A percentile compares a stretch with the other conserved stretches of the same genome.
phyloP scores from a whole-genome alignment of 1,140 invertebrate species.

The Leptinotarsa texana region DNA sequence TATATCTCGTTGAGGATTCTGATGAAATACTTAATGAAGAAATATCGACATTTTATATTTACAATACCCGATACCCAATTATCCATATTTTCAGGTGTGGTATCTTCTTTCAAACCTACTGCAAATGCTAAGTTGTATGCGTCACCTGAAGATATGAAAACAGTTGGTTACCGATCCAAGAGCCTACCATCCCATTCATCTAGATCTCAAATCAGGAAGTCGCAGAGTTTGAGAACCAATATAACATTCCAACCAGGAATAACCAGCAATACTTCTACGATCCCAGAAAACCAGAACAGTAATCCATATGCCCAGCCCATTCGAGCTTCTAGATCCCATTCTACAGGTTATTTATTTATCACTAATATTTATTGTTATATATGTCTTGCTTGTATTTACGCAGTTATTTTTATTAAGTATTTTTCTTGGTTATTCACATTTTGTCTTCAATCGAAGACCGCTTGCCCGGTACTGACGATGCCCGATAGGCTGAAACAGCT shows the following conservation, averaged over 20 bases:
- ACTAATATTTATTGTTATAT: background rate
- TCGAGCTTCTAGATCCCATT: slow-evolving; percentile 59
- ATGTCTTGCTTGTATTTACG: too few species aligned
- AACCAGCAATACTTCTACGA: background rate
- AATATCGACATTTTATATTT: too few species aligned
- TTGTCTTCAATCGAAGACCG: too few species aligned
- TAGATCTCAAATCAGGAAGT: slow-evolving; percentile 65
- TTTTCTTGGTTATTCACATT: too few species aligned
- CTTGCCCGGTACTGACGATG: too few species aligned
- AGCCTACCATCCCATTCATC: slow-evolving; percentile 62
- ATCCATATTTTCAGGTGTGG: slow-evolving; percentile 57
- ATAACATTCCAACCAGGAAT: background rate
- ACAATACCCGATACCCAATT: too few species aligned
- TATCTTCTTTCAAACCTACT: slow-evolving; percentile 84
- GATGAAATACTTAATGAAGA: too few species aligned
- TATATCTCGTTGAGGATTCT: too few species aligned
- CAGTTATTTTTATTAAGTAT: too few species aligned
- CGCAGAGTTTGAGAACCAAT: slow-evolving; percentile 62
- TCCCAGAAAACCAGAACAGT: slow-evolving; percentile 29
- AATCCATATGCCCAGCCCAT: slow-evolving; percentile 72
- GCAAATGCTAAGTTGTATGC: slow-evolving; percentile 86
- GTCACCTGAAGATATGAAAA: slow-evolving; percentile 80
- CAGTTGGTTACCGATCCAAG: slow-evolving; percentile 75
- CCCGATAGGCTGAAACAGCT: too few species aligned
- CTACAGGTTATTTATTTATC: slow-evolving; percentile 11